phyloP scores from a whole-genome alignment of 2,797 vertebrate genomes.

The Chelonia mydas region DNA sequence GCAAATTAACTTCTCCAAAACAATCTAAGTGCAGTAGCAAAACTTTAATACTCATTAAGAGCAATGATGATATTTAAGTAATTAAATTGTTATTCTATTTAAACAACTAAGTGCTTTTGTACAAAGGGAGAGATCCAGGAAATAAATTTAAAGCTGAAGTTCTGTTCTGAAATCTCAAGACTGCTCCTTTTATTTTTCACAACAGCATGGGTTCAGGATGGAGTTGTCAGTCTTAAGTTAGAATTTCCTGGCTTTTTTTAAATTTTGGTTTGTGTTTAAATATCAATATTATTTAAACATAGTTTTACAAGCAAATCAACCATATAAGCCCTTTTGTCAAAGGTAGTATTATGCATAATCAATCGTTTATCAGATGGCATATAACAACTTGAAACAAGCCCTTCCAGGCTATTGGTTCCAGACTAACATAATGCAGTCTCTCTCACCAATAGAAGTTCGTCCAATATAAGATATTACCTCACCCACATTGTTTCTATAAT shows the following conservation, averaged over 20 bases:
- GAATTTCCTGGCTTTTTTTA: slow-evolving; percentile 66
- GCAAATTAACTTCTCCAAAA: not conserved
- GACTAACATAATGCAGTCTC: not conserved
- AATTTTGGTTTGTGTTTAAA: slow-evolving; percentile 53
- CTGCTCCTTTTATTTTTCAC: slow-evolving; percentile 70
- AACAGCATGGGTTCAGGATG: slow-evolving; percentile 76
- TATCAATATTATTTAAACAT: slow-evolving; percentile 63
- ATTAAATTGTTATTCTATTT: not conserved
- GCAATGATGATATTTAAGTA: not conserved
- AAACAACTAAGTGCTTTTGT: slow-evolving; percentile 41
- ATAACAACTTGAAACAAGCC: not conserved
- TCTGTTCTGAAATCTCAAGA: slow-evolving; percentile 60
- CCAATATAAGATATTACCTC: not conserved
- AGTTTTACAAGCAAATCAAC: slow-evolving; percentile 54
- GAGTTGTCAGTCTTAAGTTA: slow-evolving; percentile 72
- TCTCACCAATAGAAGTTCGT: not conserved
- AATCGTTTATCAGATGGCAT: slow-evolving; percentile 42
- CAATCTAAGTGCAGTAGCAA: not conserved
- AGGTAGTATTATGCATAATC: slow-evolving; percentile 10
- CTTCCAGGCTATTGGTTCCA: slow-evolving; percentile 9
- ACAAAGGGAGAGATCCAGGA: slow-evolving; percentile 63
- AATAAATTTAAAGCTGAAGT: slow-evolving; percentile 51
- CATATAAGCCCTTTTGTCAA: not conserved
- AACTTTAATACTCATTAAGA: not conserved
- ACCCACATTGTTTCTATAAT: not conserved